Percentiles rank a stretch among this genome's conserved stretches.
These are phyloP conservation scores for Leucania comma DNA, from an alignment of 2,888 invertebrate species.

Conservation along the genomic window DNA sequence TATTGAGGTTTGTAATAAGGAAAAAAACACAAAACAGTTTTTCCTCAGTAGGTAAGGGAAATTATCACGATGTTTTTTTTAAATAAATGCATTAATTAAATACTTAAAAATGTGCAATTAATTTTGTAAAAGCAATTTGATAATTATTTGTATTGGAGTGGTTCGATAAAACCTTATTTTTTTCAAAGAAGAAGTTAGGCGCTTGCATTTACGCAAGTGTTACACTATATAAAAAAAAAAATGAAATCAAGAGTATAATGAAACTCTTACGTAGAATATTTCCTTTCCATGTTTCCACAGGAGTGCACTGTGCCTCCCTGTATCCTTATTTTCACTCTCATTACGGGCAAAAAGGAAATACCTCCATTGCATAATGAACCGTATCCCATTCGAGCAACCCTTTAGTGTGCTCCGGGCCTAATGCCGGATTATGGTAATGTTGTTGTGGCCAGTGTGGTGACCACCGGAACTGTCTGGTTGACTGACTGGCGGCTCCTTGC, in stretches of 20 bases:
- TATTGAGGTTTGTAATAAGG: not conserved
- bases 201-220: not conserved
- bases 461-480: constrained; percentile 22
- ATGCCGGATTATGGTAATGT: constrained; percentile 78
- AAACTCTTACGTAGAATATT: constrained; percentile 48
- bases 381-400: constrained; percentile 71
- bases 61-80: not conserved
- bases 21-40: not conserved
- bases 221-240: constrained; percentile 35
- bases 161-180: no score
- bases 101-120: not conserved
- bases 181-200: no score
- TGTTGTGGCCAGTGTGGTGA: constrained; percentile 62
- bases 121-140: not conserved
- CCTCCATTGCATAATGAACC: constrained; percentile 73
- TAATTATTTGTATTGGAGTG: not conserved
- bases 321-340: constrained; percentile 63
- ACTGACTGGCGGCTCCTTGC: constrained; percentile 14
- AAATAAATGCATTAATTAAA: not conserved
- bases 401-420: constrained; percentile 71
- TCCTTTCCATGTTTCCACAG: constrained; percentile 49
- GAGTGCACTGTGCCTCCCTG: constrained; percentile 34
- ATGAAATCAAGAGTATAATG: constrained; percentile 50
- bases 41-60: not conserved
- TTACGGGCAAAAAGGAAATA: constrained; percentile 68